These are phyloP conservation scores for Rhopalosiphum nymphaeae DNA, from an alignment of 2,888 invertebrate species.

Conservation along the genomic window DNA sequence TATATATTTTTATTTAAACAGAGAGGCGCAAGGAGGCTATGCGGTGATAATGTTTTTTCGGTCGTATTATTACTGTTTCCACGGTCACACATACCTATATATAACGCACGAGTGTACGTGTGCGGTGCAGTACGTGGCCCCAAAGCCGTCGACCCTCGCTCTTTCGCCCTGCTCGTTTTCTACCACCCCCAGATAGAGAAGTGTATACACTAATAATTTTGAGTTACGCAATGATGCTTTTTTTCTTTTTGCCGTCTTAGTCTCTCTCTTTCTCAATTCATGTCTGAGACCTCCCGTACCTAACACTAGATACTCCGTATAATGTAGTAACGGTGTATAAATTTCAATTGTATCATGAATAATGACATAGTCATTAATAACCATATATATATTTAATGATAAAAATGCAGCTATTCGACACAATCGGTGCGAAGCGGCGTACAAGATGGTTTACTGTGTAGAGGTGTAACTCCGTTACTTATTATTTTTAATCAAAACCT, in stretches of 20 bases:
- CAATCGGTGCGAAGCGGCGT: background rate
- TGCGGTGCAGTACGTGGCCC: background rate
- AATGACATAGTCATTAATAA: background rate
- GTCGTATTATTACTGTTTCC: conserved; percentile 1
- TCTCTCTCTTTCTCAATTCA: background rate
- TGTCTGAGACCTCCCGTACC: background rate
- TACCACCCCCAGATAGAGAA: background rate
- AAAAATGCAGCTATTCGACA: background rate
- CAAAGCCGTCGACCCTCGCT: background rate
- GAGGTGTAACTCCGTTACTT: background rate
- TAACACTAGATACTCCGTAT: background rate
- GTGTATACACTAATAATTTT: background rate
- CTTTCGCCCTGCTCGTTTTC: background rate
- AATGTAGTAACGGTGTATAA: background rate
- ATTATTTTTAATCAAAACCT: conserved; percentile 10
- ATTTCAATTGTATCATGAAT: background rate
- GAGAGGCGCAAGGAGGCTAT: background rate
- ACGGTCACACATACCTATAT: background rate
- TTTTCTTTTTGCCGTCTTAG: background rate
- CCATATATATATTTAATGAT: background rate
- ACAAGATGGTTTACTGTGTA: background rate
- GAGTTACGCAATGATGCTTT: background rate
- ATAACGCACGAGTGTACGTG: background rate
- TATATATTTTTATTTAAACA: background rate
- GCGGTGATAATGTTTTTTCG: conserved; percentile 17